phyloP scores from a whole-genome alignment of 2,113 vertebrate species.

The Falcunculus frontatus region DNA sequence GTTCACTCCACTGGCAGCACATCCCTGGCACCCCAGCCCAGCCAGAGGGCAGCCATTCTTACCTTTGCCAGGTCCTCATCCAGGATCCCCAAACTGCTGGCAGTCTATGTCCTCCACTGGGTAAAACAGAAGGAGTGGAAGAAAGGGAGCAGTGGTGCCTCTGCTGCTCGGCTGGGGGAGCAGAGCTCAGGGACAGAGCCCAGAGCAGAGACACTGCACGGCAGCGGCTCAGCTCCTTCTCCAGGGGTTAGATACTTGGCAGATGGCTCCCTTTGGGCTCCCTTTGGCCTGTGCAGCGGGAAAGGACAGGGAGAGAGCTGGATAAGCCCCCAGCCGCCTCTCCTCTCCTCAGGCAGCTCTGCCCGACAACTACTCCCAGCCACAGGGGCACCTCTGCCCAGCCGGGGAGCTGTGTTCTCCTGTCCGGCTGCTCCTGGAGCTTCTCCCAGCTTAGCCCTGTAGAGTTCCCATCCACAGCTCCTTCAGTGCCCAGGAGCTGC shows the following conservation, averaged over 20 bases:
- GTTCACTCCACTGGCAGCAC: fast-evolving
- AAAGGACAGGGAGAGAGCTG: background rate
- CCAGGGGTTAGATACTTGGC: background rate
- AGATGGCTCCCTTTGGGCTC: background rate
- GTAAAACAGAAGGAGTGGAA: background rate
- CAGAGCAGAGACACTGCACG: background rate
- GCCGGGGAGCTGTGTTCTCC: background rate
- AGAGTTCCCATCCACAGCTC: background rate
- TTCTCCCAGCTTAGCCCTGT: background rate
- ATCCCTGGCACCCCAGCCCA: background rate
- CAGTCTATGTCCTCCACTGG: background rate
- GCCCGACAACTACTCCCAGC: background rate
- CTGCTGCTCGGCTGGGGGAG: fast-evolving
- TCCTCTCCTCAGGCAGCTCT: background rate
- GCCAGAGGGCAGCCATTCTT: background rate
- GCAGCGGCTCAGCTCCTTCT: background rate
- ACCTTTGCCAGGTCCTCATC: background rate
- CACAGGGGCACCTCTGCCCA: background rate
- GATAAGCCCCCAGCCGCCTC: background rate
- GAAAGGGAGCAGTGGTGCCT: background rate
- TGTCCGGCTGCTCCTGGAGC: background rate
- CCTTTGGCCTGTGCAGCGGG: background rate
- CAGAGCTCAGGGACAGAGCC: background rate
- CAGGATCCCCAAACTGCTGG: background rate
- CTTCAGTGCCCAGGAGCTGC: background rate